Evolutionary conservation across 2,797 vertebrate genomes (phyloP).

Genomic region (Momotus momota): DNA sequence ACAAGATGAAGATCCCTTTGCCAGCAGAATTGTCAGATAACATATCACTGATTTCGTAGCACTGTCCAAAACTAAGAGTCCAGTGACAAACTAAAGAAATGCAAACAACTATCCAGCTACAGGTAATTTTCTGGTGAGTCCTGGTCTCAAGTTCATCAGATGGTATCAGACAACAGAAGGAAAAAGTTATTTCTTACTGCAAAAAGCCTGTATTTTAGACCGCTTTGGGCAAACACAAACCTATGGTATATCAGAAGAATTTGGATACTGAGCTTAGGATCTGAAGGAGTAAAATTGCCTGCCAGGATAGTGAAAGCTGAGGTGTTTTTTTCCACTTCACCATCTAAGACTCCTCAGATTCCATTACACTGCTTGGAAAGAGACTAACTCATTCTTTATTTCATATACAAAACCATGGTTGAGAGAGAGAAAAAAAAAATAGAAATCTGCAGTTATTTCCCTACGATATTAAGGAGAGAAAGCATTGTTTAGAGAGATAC

Average conservation of each 20-base stretch:
- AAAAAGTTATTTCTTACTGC: not conserved
- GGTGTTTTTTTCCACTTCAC: not conserved
- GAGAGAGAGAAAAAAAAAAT: not conserved
- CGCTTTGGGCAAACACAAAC: not conserved
- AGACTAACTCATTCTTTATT: not conserved
- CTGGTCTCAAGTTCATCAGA: not conserved
- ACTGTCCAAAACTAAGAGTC: not conserved
- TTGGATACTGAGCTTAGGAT: not conserved
- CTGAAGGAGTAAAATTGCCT: not conserved
- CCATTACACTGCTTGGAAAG: not conserved
- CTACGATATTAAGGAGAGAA: not conserved
- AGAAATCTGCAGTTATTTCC: not conserved
- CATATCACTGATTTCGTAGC: not conserved
- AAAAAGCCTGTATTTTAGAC: fast-evolving
- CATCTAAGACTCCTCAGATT: not conserved
- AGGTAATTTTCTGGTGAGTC: not conserved
- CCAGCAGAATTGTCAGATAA: not conserved
- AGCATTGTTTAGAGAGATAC: not conserved
- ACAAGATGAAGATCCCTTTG: not conserved
- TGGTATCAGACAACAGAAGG: not conserved
- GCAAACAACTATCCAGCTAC: not conserved
- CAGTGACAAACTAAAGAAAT: not conserved
- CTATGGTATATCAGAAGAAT: not conserved
- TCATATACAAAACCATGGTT: not conserved
- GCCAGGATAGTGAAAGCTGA: not conserved